Evolutionary conservation across 2,888 invertebrate species (phyloP).

Genomic region (Coecobrya sp.): DNA sequence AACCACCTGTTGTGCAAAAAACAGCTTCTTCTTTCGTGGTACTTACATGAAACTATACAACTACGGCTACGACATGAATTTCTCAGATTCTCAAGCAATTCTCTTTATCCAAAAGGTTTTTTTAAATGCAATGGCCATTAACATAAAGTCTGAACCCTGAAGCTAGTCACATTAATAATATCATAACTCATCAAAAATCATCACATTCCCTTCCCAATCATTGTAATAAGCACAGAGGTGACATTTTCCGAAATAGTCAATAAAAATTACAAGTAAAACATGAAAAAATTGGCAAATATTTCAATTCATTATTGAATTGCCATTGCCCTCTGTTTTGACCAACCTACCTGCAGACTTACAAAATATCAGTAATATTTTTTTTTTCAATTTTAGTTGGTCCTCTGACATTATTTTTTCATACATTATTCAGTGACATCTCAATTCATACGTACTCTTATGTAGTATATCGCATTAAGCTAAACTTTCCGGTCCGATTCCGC

Average conservation of each 20-base stretch:
- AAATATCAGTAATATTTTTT: not conserved
- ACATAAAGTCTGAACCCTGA: too few relatives aligned
- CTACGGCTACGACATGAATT: not conserved
- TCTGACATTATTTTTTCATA: not conserved
- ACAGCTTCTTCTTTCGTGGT: not conserved
- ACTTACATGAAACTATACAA: not conserved
- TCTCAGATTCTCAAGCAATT: not conserved
- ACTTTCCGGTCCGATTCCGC: constrained; percentile 20
- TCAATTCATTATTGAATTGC: too few relatives aligned
- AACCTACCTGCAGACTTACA: not conserved
- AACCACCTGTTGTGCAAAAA: constrained; percentile 64
- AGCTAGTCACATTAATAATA: too few relatives aligned
- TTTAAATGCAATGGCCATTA: not conserved
- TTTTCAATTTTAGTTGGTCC: not conserved
- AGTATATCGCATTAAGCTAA: not conserved
- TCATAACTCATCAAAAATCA: too few relatives aligned
- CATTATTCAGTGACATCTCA: constrained; percentile 1
- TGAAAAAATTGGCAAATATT: too few relatives aligned
- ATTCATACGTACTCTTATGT: not conserved
- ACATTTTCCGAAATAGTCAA: too few relatives aligned
- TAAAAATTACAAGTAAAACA: too few relatives aligned
- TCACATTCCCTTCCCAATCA: too few relatives aligned
- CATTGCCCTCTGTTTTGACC: not conserved
- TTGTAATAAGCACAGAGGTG: too few relatives aligned
- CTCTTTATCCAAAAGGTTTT: not conserved